Evolutionary conservation across 2,113 vertebrate genomes (phyloP).

Genomic region (Manacus vitellinus): DNA sequence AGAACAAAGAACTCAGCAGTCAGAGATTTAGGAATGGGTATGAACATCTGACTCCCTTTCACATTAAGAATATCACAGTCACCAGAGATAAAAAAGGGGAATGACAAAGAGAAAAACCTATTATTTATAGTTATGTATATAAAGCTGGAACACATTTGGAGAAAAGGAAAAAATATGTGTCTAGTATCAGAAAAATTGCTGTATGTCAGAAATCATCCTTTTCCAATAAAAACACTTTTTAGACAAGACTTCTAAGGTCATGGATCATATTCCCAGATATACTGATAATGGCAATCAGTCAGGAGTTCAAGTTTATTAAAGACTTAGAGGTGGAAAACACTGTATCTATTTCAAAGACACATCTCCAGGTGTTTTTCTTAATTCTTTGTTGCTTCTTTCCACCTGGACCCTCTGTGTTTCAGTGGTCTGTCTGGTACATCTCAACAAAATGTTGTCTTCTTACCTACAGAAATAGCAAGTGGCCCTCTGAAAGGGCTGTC

Average conservation of each 20-base stretch:
- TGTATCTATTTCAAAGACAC: background rate
- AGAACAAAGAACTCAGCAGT: background rate
- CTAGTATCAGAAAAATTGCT: background rate
- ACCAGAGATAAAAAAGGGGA: background rate
- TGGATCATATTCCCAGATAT: background rate
- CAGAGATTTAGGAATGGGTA: background rate
- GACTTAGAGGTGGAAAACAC: background rate
- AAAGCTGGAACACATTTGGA: background rate
- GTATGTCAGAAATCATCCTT: background rate
- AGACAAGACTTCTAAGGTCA: background rate
- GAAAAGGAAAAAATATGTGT: background rate
- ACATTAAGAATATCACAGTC: background rate
- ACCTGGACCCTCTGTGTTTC: background rate
- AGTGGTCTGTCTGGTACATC: background rate
- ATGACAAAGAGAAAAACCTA: background rate
- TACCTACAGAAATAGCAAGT: background rate
- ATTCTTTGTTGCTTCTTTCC: background rate
- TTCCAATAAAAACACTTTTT: background rate
- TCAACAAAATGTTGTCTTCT: background rate
- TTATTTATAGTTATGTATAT: background rate
- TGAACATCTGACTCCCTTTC: background rate
- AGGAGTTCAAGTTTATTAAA: background rate
- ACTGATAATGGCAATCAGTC: background rate
- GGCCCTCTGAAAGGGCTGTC: background rate
- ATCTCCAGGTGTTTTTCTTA: background rate